Evolutionary conservation across 2,113 vertebrate genomes (phyloP).

Genomic region (Rhinolophus sinicus): DNA sequence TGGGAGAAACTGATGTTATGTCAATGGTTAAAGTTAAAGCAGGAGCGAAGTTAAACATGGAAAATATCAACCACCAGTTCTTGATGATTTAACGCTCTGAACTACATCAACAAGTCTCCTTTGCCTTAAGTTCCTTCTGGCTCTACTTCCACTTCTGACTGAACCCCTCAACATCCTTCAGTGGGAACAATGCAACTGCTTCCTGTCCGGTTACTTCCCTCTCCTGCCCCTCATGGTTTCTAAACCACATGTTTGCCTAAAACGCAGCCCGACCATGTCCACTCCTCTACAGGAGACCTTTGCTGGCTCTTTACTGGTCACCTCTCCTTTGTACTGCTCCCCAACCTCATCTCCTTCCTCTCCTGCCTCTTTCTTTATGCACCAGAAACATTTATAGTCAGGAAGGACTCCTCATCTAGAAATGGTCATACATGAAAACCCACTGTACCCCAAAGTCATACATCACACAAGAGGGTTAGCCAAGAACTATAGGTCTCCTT

Average conservation of each 20-base stretch:
- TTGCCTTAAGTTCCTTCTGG: background rate
- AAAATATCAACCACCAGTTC: background rate
- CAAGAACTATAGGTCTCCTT: background rate
- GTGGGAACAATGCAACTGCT: background rate
- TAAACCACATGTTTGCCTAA: background rate
- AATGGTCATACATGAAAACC: background rate
- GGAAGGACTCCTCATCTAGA: background rate
- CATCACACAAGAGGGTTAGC: background rate
- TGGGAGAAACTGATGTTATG: background rate
- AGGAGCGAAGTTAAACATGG: background rate
- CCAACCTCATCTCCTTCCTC: background rate
- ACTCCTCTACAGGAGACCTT: background rate
- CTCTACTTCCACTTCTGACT: background rate
- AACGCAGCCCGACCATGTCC: background rate
- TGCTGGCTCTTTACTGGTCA: background rate
- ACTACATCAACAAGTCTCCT: background rate
- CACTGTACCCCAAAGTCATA: background rate
- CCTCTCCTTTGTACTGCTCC: background rate
- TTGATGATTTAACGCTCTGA: background rate
- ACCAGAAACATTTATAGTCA: background rate
- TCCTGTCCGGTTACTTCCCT: background rate
- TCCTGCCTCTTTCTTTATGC: background rate
- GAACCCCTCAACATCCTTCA: background rate
- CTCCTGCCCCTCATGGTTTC: background rate
- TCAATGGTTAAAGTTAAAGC: background rate